phyloP scores from a whole-genome alignment of 2,888 invertebrate species.

The Tetropium fuscum region DNA sequence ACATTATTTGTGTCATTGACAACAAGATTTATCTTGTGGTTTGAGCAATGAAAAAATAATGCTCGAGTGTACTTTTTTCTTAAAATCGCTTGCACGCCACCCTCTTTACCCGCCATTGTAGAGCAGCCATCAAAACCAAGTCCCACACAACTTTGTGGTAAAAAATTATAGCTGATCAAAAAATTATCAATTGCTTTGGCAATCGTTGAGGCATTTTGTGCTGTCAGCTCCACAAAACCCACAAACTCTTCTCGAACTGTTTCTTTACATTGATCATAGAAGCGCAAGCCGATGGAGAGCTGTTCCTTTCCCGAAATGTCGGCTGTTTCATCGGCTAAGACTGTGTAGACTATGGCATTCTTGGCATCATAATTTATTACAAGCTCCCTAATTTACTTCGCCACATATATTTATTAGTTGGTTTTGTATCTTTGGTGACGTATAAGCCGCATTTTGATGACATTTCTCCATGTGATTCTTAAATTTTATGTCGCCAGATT shows the following conservation, averaged over 20 bases:
- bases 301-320: slow-evolving; percentile 50
- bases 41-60: slow-evolving; percentile 33
- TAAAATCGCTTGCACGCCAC: slow-evolving; percentile 32
- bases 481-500: slow-evolving; percentile 21
- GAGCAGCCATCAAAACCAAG: slow-evolving; percentile 30
- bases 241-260: slow-evolving; percentile 34
- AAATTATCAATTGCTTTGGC: slow-evolving; percentile 29
- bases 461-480: slow-evolving; percentile 26
- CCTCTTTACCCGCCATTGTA: slow-evolving; percentile 32
- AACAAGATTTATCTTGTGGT: slow-evolving; percentile 33
- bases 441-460: slow-evolving; percentile 28
- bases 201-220: slow-evolving; percentile 24
- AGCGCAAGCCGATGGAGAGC: slow-evolving; percentile 47
- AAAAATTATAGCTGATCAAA: neutral
- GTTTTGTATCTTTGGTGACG: slow-evolving; percentile 37
- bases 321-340: slow-evolving; percentile 51
- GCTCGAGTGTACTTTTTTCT: slow-evolving; percentile 30
- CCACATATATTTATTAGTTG: slow-evolving; percentile 43
- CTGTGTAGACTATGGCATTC: slow-evolving; percentile 30
- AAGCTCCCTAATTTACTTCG: slow-evolving; percentile 30
- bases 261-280: slow-evolving; percentile 22
- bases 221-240: slow-evolving; percentile 28
- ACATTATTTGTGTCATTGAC: slow-evolving; percentile 30
- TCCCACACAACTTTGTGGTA: slow-evolving; percentile 14
- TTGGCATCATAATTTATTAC: neutral